Percentiles rank a stretch among this genome's conserved stretches.
phyloP scores from a whole-genome alignment of 1,140 invertebrate genomes.

The Asobara japonica region DNA sequence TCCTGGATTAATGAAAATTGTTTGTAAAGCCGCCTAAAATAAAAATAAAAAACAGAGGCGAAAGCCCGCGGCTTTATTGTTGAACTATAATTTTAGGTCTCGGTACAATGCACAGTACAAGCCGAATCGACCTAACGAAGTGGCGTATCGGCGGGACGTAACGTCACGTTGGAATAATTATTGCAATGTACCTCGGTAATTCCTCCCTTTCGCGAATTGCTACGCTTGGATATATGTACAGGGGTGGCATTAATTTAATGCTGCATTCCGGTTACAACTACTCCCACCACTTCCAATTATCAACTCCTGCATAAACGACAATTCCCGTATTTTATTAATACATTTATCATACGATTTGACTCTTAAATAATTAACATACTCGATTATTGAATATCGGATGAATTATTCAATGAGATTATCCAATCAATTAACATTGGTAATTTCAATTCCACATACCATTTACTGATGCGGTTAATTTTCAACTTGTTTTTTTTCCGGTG shows the following conservation, averaged over 20 bases:
- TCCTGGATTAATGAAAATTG: not conserved
- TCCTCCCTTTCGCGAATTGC: not conserved
- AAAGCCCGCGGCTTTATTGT: not conserved
- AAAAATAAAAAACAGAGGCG: not conserved
- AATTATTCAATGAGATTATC: not conserved
- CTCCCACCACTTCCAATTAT: not conserved
- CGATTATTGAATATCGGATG: not conserved
- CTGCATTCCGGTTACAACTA: not conserved
- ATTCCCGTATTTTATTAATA: not conserved
- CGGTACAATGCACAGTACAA: not conserved
- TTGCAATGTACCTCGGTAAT: slow-evolving; percentile 11
- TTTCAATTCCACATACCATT: not conserved
- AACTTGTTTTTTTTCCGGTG: no score
- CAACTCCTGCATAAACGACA: not conserved
- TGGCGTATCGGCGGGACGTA: slow-evolving; percentile 6
- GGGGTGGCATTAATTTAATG: not conserved
- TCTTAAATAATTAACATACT: not conserved
- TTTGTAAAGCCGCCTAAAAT: not conserved
- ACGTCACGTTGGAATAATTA: slow-evolving; percentile 13
- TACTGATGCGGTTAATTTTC: no score
- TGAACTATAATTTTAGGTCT: not conserved
- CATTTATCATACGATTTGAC: not conserved
- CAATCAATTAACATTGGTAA: not conserved
- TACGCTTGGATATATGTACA: not conserved
- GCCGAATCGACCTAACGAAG: not conserved